Evolutionary conservation across 2,888 invertebrate genomes (phyloP), one percentile per base, ranked within the genome.

Genomic region (Deilephila elpenor): DNA sequence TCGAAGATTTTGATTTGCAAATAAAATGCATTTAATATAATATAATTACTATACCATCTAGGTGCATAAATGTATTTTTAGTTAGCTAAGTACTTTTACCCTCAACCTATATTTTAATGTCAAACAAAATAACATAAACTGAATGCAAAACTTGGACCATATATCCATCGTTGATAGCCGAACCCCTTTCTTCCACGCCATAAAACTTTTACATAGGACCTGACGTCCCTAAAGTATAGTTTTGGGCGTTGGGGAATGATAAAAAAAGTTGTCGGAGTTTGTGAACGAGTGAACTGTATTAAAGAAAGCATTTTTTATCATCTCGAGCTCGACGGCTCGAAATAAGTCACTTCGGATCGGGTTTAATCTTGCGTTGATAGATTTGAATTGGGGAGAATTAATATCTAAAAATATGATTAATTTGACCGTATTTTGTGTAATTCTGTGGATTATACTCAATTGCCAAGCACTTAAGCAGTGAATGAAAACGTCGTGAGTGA

Each of bases 151-250:
- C 83, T 92, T 91, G 75, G 84, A 82, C 89, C 88, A 86, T 88
- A 85, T 89, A 88, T 90, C 86, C 89, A 88, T 89, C 86, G 87
- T 86, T 89, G 91, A 92, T 92, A 91, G 89, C 82, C 80, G 84
- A 85, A 89, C 88, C 92, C 92, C 88, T 91, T 93, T 91, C 89
- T 93, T 93, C 91, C 91, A 86, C 86, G 78, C 90, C 93, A 93
- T 93, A 92, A 92, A 93, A 93, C 92, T 93, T 92, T 89, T 92
- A 89, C 88, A 87, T 86, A 87, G 84, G 83, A 89, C 87, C 89
- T 90, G 91, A 88, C 86, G 56, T 56, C 72, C 59, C 64, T 44
- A 19, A 67, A 72, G 64, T 67, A 89, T 91, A 92, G 92, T 93
- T 92, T 85, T 82, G 82, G 79, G 79, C 83, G 84, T 86, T 86